Base-by-base conservation (phyloP, 2,797 vertebrate species). In the Sylvilagus floridanus region DNA sequence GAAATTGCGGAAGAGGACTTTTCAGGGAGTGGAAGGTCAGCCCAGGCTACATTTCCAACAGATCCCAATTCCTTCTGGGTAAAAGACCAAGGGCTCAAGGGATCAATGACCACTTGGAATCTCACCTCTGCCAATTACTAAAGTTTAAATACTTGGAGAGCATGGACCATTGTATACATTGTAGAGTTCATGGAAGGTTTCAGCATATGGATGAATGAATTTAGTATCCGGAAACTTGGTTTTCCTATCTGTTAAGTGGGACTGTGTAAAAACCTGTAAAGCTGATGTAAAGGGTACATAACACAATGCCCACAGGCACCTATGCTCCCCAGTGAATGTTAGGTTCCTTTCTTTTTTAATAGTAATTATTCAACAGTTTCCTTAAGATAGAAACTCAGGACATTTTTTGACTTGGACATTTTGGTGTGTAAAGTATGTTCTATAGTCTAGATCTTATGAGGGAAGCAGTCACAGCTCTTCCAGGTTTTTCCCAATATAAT, bases 321-420 rank as follows among this genome's bases (percentile, higher is more conserved):
- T 7, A 28, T 24, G 28, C 32, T 73, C 22, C 83, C 11, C 77
- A 79, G 21, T 77, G 35, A 88, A 78, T 71, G 30, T 81, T 19
- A 0, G 4, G 24, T 69, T 63, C 30, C 42, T 84, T 83, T 71
- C 21, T 7, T 32, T 77, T 76, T 37, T 30, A 62, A 62, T 37
- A 37, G 68, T 62, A 82, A 91, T 87, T 91, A 47, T 66, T 75
- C 35, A 42, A 1, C 32, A 24, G 81, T 26, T 87, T 84, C 63
- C 81, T 91, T 84, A 92, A 91, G 28, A 87, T 13, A 81, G 66
- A 92, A 95, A 68, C 11, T 3, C 7, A 16, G 2, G 37, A n/a
- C 4, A 57, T 90, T 50, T 93, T 52, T 57, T 85, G 37, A 88
- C 6, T 73, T 1, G 71, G 52, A 75, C 14, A 91, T 28, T 37